phyloP scores from a whole-genome alignment of 2,888 invertebrate genomes.

The Graphium colonna region DNA sequence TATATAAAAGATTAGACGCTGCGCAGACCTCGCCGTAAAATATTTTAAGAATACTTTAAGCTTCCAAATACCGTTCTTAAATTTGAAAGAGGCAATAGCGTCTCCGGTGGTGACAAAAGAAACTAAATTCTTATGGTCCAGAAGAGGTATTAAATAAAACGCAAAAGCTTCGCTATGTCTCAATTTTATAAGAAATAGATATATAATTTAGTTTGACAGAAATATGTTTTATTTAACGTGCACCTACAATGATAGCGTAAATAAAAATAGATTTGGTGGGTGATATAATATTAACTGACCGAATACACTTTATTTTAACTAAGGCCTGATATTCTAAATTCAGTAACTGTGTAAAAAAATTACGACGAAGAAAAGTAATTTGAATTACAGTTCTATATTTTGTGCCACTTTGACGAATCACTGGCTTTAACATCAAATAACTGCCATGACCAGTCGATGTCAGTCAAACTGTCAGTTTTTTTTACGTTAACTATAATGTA shows the following conservation, averaged over 20 bases:
- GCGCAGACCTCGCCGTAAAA: constrained; percentile 13
- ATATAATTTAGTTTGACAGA: background rate
- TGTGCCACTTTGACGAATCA: too few species aligned
- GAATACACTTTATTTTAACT: too few species aligned
- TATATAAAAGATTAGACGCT: constrained; percentile 16
- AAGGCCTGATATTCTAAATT: background rate
- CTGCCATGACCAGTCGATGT: too few species aligned
- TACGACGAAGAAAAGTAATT: too few species aligned
- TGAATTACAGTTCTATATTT: too few species aligned
- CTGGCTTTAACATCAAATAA: too few species aligned
- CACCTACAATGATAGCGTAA: background rate
- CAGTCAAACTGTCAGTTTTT: too few species aligned
- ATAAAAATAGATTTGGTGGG: too few species aligned
- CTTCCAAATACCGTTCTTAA: constrained; percentile 21
- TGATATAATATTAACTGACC: too few species aligned
- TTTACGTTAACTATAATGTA: too few species aligned
- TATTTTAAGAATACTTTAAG: constrained; percentile 20
- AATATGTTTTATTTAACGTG: background rate
- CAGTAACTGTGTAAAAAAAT: background rate
- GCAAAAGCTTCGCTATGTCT: background rate
- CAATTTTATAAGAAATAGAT: background rate
- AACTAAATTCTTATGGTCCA: background rate
- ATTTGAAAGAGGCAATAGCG: background rate
- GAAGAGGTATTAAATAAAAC: background rate
- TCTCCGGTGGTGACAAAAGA: constrained; percentile 11